Base-by-base conservation (phyloP, 2,888 invertebrate genomes). In the Dynastes hyllus region DNA sequence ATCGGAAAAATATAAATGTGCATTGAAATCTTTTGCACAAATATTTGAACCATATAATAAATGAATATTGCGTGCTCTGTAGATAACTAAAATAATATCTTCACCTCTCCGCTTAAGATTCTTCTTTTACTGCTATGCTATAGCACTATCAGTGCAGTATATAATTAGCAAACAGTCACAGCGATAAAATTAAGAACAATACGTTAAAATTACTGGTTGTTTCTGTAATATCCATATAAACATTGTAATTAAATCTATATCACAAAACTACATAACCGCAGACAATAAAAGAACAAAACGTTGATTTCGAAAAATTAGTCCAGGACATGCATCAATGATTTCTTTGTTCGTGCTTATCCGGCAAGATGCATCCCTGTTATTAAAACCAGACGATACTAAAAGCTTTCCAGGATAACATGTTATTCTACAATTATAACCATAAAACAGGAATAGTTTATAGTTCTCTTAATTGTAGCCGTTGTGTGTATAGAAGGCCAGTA, bases 301-400 rank as follows among this genome's bases (percentile, higher is more conserved):
- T 8, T 5, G 66, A 40, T 22, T 67, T 67, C 40, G 22, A 67
- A 67, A 67, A 67, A 67, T 45, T 40, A 45, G 66, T 45, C 55
- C 55, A n/a, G 32, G 40, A 16, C 58, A 58, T 55, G 71, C 71
- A 58, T 58, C 71, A 71, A 37, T 55, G 71, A 55, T 58, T 58
- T 58, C 71, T 71, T 71, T 71, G 76, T 76, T 51, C 55, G 61
- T 51, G 37, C 51, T 78, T 78, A 78, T 71, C 69, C 63, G 32
- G 55, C 40, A 45, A 69, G 50, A 78, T 61, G 61, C 78, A 78
- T 78, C 78, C 78, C 70, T 71, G 61, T 76, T 76, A 78, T 78
- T 78, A 78, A 78, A 71, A 78, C 78, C 78, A 78, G 78, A 78
- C 63, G 61, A 29, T 63, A 63, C 69, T 78, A 78, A 71, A 70